Percentiles rank a stretch among this genome's conserved stretches.
Evolutionary conservation across 1,140 invertebrate species (phyloP).

Genomic region (Ceratosolen solmsi): DNA sequence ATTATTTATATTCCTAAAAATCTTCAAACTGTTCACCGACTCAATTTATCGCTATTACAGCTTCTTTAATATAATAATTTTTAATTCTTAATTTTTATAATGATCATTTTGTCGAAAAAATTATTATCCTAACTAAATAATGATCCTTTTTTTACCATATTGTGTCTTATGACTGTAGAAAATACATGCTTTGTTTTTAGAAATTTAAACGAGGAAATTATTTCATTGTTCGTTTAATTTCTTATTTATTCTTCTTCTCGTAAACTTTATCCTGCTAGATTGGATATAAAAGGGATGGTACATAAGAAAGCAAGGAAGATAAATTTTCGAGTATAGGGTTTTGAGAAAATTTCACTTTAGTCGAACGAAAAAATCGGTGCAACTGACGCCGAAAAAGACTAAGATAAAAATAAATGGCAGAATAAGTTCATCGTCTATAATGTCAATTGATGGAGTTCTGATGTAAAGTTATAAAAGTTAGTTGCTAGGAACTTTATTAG

Average conservation of each 20-base stretch:
- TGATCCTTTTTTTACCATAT: too few species aligned
- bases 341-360: conserved; percentile 3
- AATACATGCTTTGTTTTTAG: too few species aligned
- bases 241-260: neutral
- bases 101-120: too few species aligned
- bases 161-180: too few species aligned
- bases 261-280: neutral
- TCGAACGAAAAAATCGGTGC: conserved; percentile 31
- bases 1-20: too few species aligned
- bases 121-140: too few species aligned
- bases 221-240: neutral
- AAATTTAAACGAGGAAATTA: too few species aligned
- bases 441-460: conserved; percentile 33
- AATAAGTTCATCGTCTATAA: conserved; percentile 20
- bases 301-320: neutral
- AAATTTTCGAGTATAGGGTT: neutral
- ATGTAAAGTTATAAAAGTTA: neutral
- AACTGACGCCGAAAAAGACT: neutral
- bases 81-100: too few species aligned
- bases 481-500: neutral
- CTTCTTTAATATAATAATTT: too few species aligned
- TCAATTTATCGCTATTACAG: too few species aligned
- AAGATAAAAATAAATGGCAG: neutral
- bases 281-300: neutral
- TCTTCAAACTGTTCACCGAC: too few species aligned